Evolutionary conservation across 1,140 invertebrate species (phyloP), one percentile per base, ranked within the genome.

Genomic region (Aplysia californica): DNA sequence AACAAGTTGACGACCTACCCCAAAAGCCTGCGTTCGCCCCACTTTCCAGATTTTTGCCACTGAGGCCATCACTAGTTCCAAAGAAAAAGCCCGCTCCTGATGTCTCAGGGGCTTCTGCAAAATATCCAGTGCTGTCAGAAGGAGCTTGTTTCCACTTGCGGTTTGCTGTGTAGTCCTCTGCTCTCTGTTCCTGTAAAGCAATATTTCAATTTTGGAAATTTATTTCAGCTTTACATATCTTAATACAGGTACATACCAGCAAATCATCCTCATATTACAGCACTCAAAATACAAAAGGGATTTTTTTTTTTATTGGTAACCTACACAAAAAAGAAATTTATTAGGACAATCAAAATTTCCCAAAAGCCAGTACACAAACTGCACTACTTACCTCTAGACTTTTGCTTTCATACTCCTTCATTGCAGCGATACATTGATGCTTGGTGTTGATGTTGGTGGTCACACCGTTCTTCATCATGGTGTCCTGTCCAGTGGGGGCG

Each of bases 401-500:
- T 91, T 99, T 99, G 31, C 86, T 91, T 86, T 99, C 97, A 90
- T 99, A 99, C 85, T 99, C 97, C 91, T 98, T 98, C 97, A 98
- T 99, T 77, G 95, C 96, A 3, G 96, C 97, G 55, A 99, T 99
- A 86, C 96, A 98, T 87, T 98, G 95, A 89, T 98, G 96, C 82
- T 95, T 93, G 1, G 96, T 98, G 75, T 93, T 95, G 78, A 99
- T 96, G 74, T 91, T 96, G 80, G 93, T 93, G 1, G 94, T 93
- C 18, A 92, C 92, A 2, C 95, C 95, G 88, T 94, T 94, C 89
- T 98, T 98, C 68, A 88, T 80, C 91, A 98, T 95, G 0, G 96
- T 95, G 87, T 98, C 97, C 0, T 93, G 95, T 23, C 96, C 96
- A 64, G 93, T 93, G 0, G 96, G 93, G 0, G 97, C 94, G 82